These are phyloP conservation scores for Acipenser ruthenus DNA, from an alignment of 2,797 vertebrate species.

Conservation along the genomic window DNA sequence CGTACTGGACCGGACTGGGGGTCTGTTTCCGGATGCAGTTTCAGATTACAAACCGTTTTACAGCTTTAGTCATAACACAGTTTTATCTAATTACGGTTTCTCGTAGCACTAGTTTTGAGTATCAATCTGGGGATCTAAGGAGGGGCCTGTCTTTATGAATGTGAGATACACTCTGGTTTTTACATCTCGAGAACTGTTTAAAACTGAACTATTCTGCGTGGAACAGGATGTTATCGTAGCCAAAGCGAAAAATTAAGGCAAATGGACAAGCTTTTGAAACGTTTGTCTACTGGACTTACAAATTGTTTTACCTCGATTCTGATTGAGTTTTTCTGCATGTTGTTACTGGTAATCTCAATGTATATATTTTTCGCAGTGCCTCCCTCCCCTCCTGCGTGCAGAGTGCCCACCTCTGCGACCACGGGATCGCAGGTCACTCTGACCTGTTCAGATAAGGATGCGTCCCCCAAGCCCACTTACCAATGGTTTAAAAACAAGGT, in stretches of 20 bases:
- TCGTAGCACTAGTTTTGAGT: too few species aligned
- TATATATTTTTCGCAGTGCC: conserved; percentile 54
- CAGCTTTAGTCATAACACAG: not conserved
- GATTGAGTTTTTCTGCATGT: not conserved
- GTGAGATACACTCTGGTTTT: too few species aligned
- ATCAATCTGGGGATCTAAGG: too few species aligned
- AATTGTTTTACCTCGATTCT: not conserved
- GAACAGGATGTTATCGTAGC: too few species aligned
- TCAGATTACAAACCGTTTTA: not conserved
- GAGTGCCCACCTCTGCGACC: conserved; percentile 60
- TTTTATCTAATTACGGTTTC: too few species aligned
- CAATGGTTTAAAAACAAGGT: conserved; percentile 62
- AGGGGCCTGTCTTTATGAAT: too few species aligned
- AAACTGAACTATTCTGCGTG: too few species aligned
- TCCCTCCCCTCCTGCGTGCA: conserved; percentile 55
- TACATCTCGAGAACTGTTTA: too few species aligned
- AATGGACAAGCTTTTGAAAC: not conserved
- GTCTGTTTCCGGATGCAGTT: not conserved
- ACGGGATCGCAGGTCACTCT: conserved; percentile 47
- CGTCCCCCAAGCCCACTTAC: conserved; percentile 64
- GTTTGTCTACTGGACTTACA: not conserved
- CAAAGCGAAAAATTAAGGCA: too few species aligned
- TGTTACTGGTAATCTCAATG: not conserved
- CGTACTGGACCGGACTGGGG: too few species aligned
- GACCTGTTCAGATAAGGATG: conserved; percentile 54